phyloP scores from a whole-genome alignment of 2,888 invertebrate species.

The Barypeithes pellucidus region DNA sequence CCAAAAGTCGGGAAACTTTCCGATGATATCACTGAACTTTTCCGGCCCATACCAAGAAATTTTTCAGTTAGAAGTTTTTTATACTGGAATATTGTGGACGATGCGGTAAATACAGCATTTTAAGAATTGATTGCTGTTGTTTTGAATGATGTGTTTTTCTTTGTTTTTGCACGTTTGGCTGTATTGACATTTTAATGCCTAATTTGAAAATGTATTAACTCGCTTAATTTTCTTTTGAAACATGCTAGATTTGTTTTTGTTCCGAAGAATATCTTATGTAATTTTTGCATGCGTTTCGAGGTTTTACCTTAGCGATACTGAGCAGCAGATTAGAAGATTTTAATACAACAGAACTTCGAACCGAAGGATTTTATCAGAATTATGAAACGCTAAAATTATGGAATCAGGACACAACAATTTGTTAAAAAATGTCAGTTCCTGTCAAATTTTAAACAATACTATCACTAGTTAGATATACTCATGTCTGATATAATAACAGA shows the following conservation, averaged over 20 bases:
- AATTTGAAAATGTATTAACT: too few relatives aligned
- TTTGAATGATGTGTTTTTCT: background rate
- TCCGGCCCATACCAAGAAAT: slow-evolving; percentile 59
- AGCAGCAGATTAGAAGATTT: too few relatives aligned
- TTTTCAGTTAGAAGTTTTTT: slow-evolving; percentile 63
- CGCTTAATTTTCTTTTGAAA: background rate
- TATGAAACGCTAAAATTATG: too few relatives aligned
- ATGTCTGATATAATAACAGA: too few relatives aligned
- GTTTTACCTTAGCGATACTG: too few relatives aligned
- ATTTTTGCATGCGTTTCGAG: slow-evolving; percentile 8
- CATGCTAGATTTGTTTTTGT: background rate
- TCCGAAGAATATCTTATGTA: background rate
- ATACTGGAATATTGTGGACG: slow-evolving; percentile 62
- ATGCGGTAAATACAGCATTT: slow-evolving; percentile 51
- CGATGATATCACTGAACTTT: slow-evolving; percentile 46
- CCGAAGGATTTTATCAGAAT: too few relatives aligned
- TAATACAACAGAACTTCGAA: too few relatives aligned
- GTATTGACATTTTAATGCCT: slow-evolving; percentile 7
- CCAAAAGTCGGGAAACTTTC: slow-evolving; percentile 41
- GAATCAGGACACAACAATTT: too few relatives aligned
- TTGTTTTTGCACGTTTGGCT: slow-evolving; percentile 23
- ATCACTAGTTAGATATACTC: too few relatives aligned
- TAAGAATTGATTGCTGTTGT: slow-evolving; percentile 13
- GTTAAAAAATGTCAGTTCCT: too few relatives aligned
- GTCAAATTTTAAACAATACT: too few relatives aligned